Evolutionary conservation across 2,113 vertebrate species (phyloP).

Genomic region (Stictonetta naevosa): DNA sequence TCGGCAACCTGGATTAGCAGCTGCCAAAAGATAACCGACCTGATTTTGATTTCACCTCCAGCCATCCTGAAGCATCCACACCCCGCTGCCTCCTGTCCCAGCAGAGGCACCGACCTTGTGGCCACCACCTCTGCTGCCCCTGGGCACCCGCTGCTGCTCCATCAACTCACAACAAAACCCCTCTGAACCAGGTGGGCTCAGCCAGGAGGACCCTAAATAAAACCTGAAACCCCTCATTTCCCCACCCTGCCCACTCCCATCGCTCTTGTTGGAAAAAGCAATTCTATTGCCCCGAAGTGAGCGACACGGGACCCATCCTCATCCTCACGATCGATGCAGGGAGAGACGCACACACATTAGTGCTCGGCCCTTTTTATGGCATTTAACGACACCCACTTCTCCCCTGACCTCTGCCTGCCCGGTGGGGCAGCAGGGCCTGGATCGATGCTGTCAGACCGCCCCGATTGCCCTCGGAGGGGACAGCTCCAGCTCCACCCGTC

Average conservation of each 20-base stretch:
- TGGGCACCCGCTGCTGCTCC: too few species aligned
- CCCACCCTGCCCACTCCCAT: not conserved
- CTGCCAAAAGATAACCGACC: too few species aligned
- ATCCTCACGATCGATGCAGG: not conserved
- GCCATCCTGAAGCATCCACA: too few species aligned
- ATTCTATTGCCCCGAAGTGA: not conserved
- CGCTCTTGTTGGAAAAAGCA: not conserved
- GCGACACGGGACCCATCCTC: not conserved
- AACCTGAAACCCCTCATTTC: not conserved
- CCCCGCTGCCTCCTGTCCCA: too few species aligned
- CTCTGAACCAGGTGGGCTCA: not conserved
- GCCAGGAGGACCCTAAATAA: not conserved
- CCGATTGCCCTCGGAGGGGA: not conserved
- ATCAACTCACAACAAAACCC: not conserved
- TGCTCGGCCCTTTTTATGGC: not conserved
- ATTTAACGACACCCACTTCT: not conserved
- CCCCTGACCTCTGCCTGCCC: not conserved
- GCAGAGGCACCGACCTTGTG: too few species aligned
- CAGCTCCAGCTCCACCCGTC: not conserved
- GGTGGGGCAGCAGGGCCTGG: rapidly evolving
- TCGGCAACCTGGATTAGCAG: too few species aligned
- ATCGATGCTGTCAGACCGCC: not conserved
- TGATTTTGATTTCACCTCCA: too few species aligned
- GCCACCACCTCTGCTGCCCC: too few species aligned
- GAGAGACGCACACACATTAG: not conserved